Conservation (phyloP, 2,113 vertebrate species). For the Calonectris borealis region DNA sequence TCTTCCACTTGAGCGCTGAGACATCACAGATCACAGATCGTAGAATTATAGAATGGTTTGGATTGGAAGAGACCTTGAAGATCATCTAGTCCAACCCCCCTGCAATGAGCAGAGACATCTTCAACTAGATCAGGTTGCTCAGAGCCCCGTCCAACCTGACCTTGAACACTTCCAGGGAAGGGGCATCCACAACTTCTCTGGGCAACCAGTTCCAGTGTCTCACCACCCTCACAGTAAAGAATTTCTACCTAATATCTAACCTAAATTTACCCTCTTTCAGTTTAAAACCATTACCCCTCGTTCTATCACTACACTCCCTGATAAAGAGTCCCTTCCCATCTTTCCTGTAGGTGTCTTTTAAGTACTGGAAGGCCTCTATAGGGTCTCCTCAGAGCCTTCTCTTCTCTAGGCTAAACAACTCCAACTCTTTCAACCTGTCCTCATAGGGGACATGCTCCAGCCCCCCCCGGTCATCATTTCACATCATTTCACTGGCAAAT, state of each 20-base stretch:
- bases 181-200: fast-evolving
- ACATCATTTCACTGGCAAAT: not conserved
- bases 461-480: not conserved
- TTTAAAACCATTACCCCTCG: fast-evolving
- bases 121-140: not conserved
- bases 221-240: not conserved
- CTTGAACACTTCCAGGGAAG: not conserved
- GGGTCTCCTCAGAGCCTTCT: not conserved
- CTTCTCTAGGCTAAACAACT: not conserved
- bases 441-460: not conserved
- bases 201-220: fast-evolving
- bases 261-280: not conserved
- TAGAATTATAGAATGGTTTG: not conserved
- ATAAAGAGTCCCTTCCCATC: no score
- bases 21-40: not conserved
- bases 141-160: not conserved
- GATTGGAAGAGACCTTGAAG: not conserved
- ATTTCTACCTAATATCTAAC: not conserved
- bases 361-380: not conserved
- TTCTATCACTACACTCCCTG: fast-evolving
- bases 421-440: not conserved
- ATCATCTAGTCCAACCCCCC: not conserved
- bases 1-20: not conserved
- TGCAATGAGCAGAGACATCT: not conserved
- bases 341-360: not conserved